Evolutionary conservation across 2,113 vertebrate species (phyloP).

Genomic region (Apistogramma diplotaenia): DNA sequence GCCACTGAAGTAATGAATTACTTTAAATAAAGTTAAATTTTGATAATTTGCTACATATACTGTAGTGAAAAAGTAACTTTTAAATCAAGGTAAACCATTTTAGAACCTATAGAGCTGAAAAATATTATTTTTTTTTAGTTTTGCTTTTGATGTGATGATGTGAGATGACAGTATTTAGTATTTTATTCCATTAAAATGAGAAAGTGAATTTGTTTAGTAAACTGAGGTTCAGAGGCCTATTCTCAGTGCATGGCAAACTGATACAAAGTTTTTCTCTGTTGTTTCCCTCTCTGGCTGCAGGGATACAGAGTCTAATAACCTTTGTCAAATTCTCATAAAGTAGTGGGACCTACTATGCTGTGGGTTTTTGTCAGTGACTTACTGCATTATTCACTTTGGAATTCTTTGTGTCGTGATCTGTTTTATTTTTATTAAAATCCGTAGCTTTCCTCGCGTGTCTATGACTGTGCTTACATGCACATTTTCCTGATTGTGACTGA

Average conservation of each 20-base stretch:
- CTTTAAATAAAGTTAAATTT: neutral
- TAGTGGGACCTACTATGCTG: neutral
- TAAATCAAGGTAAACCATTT: neutral
- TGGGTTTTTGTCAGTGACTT: neutral
- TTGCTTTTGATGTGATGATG: neutral
- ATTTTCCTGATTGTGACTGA: no score
- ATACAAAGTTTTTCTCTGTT: neutral
- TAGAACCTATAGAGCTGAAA: neutral
- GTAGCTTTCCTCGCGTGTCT: neutral
- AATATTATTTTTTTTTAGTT: no score
- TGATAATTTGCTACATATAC: accelerated
- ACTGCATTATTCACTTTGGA: neutral
- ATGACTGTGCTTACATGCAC: no score
- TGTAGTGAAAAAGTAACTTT: neutral
- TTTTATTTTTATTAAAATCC: neutral
- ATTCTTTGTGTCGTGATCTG: neutral
- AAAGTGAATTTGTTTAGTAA: neutral
- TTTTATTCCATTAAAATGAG: neutral
- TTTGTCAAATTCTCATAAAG: neutral
- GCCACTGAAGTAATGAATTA: neutral
- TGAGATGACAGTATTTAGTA: neutral
- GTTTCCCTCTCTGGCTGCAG: neutral
- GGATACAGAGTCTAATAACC: neutral
- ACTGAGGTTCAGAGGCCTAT: neutral
- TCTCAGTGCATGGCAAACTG: neutral